Base-by-base conservation (phyloP, 2,888 invertebrate species). In the Melanostoma scalare region DNA sequence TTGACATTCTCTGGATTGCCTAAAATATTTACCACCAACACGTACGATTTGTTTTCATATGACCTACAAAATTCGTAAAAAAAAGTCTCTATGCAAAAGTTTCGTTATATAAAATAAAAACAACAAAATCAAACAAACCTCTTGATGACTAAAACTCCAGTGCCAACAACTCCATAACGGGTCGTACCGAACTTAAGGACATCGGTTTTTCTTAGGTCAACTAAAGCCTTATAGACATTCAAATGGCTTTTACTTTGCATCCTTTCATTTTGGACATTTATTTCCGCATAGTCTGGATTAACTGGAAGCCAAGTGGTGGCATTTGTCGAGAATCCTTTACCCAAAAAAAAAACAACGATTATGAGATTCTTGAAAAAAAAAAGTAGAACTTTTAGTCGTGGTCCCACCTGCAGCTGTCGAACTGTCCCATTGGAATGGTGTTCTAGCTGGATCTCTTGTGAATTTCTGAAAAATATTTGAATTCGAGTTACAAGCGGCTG, bases 361-460 rank as follows among this genome's bases (percentile, higher is more conserved):
- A 56, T 30, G 4, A 6, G n/a, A n/a, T 46, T 20, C 1, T 20
- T 20, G n/a, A n/a, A n/a, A 20, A 20, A 20, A 20, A 20, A 20
- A 20, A 1, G 20, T 20, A 20, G 0, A 20, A 20, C 20, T 20
- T 20, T 1, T 20, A 1, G 20, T 20, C 20, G 20, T 20, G 20
- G 20, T 20, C 20, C 20, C 1, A 86, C 86, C 36, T 85, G 90
- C 55, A 85, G 92, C 93, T 0, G 86, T 88, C 0, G 89, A 86
- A 8, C 87, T 85, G 86, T 93, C 92, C 94, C 94, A 94, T 81
- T 94, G 94, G 89, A 93, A 93, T 0, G 94, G 94, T 0, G 94
- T 94, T 50, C 94, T 90, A 9, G 91, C 92, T 0, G 94, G 92
- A 89, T 95, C 95, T 3, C 95, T 92, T 0, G 94, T 93, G n/a